Evolutionary conservation across 2,797 vertebrate genomes (phyloP).

Genomic region (Lindbergichthys nudifrons): DNA sequence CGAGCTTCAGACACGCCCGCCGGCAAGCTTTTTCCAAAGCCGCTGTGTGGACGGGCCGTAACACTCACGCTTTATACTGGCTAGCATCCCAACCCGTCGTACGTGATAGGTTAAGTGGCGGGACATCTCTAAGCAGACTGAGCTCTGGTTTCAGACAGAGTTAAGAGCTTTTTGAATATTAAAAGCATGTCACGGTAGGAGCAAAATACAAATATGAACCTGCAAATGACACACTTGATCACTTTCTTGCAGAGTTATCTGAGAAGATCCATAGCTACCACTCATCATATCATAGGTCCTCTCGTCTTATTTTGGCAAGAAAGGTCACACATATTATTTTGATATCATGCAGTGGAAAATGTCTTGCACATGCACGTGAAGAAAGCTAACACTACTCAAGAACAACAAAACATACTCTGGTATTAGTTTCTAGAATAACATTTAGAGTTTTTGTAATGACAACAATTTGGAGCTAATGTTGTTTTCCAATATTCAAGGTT

Average conservation of each 20-base stretch:
- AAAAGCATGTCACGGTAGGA: too few species aligned
- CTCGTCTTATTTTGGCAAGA: neutral
- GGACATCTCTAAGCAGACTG: too few species aligned
- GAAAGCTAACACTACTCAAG: neutral
- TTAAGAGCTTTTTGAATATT: too few species aligned
- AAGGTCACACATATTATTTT: neutral
- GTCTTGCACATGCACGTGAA: neutral
- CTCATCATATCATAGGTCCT: neutral
- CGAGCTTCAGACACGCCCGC: too few species aligned
- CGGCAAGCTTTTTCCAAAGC: too few species aligned
- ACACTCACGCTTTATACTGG: too few species aligned
- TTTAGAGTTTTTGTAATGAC: neutral
- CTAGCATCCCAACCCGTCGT: too few species aligned
- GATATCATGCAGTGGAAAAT: neutral
- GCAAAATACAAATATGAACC: too few species aligned
- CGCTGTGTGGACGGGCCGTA: too few species aligned
- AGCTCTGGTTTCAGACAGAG: too few species aligned
- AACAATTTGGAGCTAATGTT: neutral
- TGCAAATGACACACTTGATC: neutral
- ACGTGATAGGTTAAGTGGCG: too few species aligned
- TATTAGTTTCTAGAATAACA: neutral
- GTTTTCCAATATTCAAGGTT: neutral
- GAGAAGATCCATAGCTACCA: neutral
- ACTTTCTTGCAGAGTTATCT: conserved; percentile 11
- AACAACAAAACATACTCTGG: neutral